Evolutionary conservation across 2,797 vertebrate species (phyloP), one percentile per base, ranked within the genome.

Genomic region (Austrolebias charrua): DNA sequence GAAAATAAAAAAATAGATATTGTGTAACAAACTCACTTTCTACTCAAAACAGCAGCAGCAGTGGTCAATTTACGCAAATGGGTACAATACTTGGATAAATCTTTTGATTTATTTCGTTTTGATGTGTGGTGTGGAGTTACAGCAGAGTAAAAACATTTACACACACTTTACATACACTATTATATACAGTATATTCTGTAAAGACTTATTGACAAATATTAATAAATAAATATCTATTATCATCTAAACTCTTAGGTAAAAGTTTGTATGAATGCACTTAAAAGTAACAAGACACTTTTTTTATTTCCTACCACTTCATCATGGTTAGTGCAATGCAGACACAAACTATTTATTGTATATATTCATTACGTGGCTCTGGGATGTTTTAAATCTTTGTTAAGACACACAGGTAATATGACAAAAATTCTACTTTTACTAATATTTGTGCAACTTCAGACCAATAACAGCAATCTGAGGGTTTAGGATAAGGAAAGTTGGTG

Each of bases 1-100:
- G 13, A 84, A 93, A 91, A 88, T 91, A 93, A 93, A 92, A 93
- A 91, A 92, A 92, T 90, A 92, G 76, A 88, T 80, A 82, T 54
- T 89, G 82, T 90, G 63, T 83, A 71, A 84, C 83, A 84, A 76
- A 86, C 76, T 79, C 68, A 65, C 79, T 74, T 85, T 73, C 81
- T 88, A 87, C 66, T 81, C 66, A 81, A 86, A 83, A 84, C 82
- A 80, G 78, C 81, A 92, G 86, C 81, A 90, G 86, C 81, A 49
- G 33, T 40, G 16, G 74, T 78, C 83, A 63, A 82, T 73, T 83
- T 60, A 87, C 82, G 82, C 69, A 86, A 80, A 84, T 59, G 55
- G 65, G 86, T 46, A 82, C 75, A 78, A 75, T 81, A 79, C 71
- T 71, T 75, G 46, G 71, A 77, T 60, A 24, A 16, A 63, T 49